phyloP scores from a whole-genome alignment of 1,140 invertebrate genomes.

The Hetaerina americana region DNA sequence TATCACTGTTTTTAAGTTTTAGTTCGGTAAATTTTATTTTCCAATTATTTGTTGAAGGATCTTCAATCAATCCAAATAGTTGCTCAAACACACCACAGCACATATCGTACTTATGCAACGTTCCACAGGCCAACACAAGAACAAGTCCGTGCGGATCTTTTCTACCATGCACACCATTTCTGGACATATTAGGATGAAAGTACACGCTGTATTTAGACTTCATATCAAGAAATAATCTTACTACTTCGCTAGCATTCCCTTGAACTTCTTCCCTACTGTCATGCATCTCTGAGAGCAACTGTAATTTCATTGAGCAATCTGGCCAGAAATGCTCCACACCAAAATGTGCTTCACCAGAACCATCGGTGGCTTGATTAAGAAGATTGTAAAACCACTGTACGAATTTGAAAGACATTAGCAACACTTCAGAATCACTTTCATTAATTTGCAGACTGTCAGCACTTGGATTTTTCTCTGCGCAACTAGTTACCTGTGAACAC shows the following conservation, averaged over 20 bases:
- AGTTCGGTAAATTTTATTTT: slow-evolving; percentile 38
- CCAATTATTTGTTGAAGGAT: slow-evolving; percentile 45
- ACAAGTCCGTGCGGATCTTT: slow-evolving; percentile 46
- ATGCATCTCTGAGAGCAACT: slow-evolving; percentile 7
- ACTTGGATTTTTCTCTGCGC: slow-evolving; percentile 11
- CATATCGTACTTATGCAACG: slow-evolving; percentile 33
- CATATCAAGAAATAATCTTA: slow-evolving; percentile 26
- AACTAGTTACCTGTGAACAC: not conserved
- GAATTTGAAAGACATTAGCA: slow-evolving; percentile 36
- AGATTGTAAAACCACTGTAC: slow-evolving; percentile 43
- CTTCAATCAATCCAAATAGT: slow-evolving; percentile 41
- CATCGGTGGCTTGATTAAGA: slow-evolving; percentile 31
- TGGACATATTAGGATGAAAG: slow-evolving; percentile 43
- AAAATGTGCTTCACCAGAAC: slow-evolving; percentile 22
- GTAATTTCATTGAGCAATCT: slow-evolving; percentile 27
- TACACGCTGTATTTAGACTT: slow-evolving; percentile 31
- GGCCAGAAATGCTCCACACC: slow-evolving; percentile 40
- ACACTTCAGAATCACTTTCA: slow-evolving; percentile 22
- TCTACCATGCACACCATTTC: slow-evolving; percentile 37
- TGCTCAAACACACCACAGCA: slow-evolving; percentile 50
- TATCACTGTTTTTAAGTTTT: slow-evolving; percentile 7
- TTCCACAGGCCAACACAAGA: slow-evolving; percentile 42
- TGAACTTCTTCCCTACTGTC: slow-evolving; percentile 16
- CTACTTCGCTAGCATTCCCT: slow-evolving; percentile 21
- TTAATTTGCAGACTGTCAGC: not conserved